Evolutionary conservation across 92 coral and sea anemone genomes (phyloP).

Genomic region (Pocillopora grandis): DNA sequence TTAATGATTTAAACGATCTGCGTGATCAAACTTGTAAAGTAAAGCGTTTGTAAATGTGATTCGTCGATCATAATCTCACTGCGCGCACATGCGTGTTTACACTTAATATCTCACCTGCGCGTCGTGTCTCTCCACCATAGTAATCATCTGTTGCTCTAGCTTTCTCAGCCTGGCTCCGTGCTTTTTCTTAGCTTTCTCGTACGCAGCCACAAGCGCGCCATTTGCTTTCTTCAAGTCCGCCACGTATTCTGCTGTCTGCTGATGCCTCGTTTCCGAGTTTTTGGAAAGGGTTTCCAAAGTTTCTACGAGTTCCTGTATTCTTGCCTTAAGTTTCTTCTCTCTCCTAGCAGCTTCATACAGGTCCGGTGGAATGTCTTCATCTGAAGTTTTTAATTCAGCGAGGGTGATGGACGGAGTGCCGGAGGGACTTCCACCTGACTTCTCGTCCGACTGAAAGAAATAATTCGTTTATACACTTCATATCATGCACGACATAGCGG

Average conservation of each 20-base stretch:
- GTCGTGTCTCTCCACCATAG: constrained; percentile 97
- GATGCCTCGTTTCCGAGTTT: constrained; percentile 89
- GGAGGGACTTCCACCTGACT: constrained; percentile 42
- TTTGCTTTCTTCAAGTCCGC: constrained; percentile 94
- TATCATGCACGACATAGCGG: too few species aligned
- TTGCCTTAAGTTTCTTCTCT: constrained; percentile 86
- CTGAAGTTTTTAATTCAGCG: constrained; percentile 85
- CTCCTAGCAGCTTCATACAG: constrained; percentile 92
- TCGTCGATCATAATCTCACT: background rate
- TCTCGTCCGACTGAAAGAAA: constrained; percentile 49
- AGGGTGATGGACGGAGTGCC: constrained; percentile 93
- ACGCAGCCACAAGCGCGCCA: constrained; percentile 98
- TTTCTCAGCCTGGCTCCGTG: constrained; percentile 90
- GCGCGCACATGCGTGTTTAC: background rate
- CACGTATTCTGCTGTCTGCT: constrained; percentile 96
- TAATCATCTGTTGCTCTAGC: constrained; percentile 95
- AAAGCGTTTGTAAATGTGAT: too few species aligned
- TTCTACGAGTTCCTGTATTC: constrained; percentile 93
- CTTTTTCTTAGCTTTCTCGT: constrained; percentile 97
- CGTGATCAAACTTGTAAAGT: too few species aligned
- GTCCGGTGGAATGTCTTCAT: constrained; percentile 93
- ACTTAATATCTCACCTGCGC: constrained; percentile 70
- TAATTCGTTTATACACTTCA: too few species aligned
- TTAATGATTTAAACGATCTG: too few species aligned
- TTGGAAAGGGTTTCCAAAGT: constrained; percentile 91